These are phyloP conservation scores for Callionymus lyra DNA, from an alignment of 2,113 vertebrate species.

Conservation along the genomic window DNA sequence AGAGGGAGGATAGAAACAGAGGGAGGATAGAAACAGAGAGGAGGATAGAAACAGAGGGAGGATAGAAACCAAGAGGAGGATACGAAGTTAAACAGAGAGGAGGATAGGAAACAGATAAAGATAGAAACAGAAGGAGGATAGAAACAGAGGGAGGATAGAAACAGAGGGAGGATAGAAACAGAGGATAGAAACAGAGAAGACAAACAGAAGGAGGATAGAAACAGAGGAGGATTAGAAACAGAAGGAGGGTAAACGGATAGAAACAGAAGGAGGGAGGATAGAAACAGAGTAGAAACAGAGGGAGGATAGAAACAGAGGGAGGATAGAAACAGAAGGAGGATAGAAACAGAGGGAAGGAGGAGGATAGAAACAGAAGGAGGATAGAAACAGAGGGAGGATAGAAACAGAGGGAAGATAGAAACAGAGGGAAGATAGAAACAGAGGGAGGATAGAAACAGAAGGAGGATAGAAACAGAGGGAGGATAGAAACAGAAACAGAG, in stretches of 20 bases:
- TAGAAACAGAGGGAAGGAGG: no score
- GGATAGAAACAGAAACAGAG: no score
- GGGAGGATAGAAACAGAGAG: constrained; percentile 16
- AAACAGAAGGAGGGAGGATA: no score
- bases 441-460: constrained; percentile 1
- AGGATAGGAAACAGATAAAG: not conserved
- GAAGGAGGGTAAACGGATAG: constrained; percentile 1
- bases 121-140: constrained; percentile 14
- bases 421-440: not conserved
- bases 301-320: constrained; percentile 11
- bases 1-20: not conserved
- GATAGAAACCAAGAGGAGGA: no score
- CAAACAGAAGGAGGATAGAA: constrained; percentile 11
- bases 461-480: constrained; percentile 15
- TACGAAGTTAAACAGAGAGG: constrained; percentile 12
- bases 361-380: constrained; percentile 15
- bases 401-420: no score
- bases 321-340: not conserved
- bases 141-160: constrained; percentile 3
- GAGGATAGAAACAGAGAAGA: no score
- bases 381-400: not conserved
- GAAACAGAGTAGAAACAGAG: constrained; percentile 3
- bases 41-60: not conserved
- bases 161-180: not conserved
- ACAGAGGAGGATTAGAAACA: not conserved